Conservation (phyloP, 2,888 invertebrate genomes). For the Atrina japonica region DNA sequence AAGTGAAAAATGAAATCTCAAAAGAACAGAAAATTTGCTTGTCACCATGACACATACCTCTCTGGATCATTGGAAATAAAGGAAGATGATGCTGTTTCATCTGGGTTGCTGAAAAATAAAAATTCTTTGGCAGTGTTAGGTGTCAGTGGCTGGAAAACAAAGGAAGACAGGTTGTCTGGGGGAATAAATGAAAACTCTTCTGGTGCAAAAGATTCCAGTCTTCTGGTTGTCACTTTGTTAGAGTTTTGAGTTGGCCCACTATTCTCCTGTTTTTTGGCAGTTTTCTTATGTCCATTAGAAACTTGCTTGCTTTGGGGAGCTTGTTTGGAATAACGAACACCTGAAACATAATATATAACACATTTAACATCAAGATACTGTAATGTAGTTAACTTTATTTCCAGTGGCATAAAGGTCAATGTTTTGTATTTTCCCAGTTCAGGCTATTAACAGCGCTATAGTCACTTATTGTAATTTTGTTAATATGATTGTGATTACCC, state of each 20-base stretch:
- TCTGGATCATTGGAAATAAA: conserved; percentile 54
- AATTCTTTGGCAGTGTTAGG: conserved; percentile 65
- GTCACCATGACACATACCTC: conserved; percentile 52
- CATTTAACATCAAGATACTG: no score
- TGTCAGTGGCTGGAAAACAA: conserved; percentile 67
- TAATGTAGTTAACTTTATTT: no score
- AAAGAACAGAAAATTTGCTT: no score
- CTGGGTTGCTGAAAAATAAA: conserved; percentile 47
- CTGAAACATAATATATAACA: no score
- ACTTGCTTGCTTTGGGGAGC: no score
- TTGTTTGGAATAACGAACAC: no score
- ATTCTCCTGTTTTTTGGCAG: conserved; percentile 6
- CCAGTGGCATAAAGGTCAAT: no score
- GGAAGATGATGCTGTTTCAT: conserved; percentile 45
- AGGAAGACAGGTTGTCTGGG: conserved; percentile 58
- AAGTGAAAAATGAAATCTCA: no score
- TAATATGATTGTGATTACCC: no score
- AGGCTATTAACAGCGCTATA: no score
- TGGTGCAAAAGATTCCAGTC: conserved; percentile 66
- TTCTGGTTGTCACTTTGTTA: conserved; percentile 47
- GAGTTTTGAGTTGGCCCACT: conserved; percentile 19
- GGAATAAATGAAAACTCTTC: conserved; percentile 67
- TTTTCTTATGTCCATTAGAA: neutral
- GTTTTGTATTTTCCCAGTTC: no score
- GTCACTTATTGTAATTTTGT: no score